Evolutionary conservation across 1,140 invertebrate genomes (phyloP).

Genomic region (Diorhabda sublineata): DNA sequence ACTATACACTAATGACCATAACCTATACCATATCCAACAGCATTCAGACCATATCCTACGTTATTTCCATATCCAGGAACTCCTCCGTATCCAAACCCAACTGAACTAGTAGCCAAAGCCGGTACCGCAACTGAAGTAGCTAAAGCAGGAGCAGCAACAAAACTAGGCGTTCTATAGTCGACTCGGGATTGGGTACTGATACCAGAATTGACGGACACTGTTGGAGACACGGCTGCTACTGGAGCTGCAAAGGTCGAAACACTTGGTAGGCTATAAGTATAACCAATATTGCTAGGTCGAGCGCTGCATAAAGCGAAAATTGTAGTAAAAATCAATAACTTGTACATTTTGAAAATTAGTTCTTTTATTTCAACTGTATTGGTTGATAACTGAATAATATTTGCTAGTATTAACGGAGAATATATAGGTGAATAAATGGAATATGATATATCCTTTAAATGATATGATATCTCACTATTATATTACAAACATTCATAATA

Average conservation of each 20-base stretch:
- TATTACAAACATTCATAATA: too few species aligned
- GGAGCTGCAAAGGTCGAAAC: background rate
- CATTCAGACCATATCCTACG: background rate
- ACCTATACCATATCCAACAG: background rate
- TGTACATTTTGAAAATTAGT: background rate
- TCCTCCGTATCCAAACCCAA: background rate
- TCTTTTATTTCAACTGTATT: too few species aligned
- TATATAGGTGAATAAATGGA: too few species aligned
- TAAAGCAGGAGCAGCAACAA: background rate
- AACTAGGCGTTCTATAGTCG: background rate
- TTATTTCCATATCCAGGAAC: background rate
- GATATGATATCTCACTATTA: too few species aligned
- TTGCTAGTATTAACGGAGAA: too few species aligned
- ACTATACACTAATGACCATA: too few species aligned
- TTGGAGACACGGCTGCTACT: background rate
- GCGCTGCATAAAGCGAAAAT: background rate
- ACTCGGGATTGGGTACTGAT: background rate
- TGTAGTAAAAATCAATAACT: background rate
- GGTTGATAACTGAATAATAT: too few species aligned
- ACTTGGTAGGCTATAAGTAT: background rate
- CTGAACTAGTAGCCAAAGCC: background rate
- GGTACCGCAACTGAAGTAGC: background rate
- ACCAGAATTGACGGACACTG: background rate
- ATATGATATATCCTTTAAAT: too few species aligned
- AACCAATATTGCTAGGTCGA: background rate